Conservation (phyloP, 1,140 invertebrate species). For the Bombus huntii region DNA sequence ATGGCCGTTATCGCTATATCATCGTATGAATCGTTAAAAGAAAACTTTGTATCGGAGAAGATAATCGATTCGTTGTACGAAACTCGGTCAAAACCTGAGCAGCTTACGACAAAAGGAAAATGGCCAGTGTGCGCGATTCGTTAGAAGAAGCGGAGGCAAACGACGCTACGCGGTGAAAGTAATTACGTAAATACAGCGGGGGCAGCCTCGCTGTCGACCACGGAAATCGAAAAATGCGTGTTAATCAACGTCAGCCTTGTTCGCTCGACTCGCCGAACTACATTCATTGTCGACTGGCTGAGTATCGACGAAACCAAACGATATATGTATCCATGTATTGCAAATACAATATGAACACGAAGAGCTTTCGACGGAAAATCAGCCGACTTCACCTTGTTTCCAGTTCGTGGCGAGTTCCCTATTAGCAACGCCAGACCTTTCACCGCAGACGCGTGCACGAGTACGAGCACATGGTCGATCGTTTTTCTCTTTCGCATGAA, state of each 20-base stretch:
- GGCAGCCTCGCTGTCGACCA: background rate
- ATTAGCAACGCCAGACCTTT: slow-evolving; percentile 41
- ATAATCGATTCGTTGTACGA: background rate
- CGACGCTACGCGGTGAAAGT: slow-evolving; percentile 43
- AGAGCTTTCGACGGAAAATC: slow-evolving; percentile 25
- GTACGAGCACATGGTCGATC: background rate
- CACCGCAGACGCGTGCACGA: slow-evolving; percentile 17
- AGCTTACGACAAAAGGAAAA: background rate
- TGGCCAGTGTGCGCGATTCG: background rate
- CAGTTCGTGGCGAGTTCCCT: slow-evolving; percentile 18
- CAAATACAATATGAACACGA: no score
- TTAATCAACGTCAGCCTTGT: slow-evolving; percentile 40
- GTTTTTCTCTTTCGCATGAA: slow-evolving; percentile 39
- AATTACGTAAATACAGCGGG: slow-evolving; percentile 48
- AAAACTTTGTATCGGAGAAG: no score
- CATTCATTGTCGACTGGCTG: slow-evolving; percentile 1
- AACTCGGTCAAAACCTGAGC: background rate
- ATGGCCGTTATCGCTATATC: no score
- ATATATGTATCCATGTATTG: background rate
- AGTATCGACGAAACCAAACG: no score
- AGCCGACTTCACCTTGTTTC: background rate
- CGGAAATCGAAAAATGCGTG: slow-evolving; percentile 33
- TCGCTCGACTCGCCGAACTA: background rate
- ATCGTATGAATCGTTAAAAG: no score
- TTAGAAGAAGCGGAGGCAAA: slow-evolving; percentile 34